phyloP scores from a whole-genome alignment of 1,140 invertebrate species.

The Dendroctonus ponderosae region DNA sequence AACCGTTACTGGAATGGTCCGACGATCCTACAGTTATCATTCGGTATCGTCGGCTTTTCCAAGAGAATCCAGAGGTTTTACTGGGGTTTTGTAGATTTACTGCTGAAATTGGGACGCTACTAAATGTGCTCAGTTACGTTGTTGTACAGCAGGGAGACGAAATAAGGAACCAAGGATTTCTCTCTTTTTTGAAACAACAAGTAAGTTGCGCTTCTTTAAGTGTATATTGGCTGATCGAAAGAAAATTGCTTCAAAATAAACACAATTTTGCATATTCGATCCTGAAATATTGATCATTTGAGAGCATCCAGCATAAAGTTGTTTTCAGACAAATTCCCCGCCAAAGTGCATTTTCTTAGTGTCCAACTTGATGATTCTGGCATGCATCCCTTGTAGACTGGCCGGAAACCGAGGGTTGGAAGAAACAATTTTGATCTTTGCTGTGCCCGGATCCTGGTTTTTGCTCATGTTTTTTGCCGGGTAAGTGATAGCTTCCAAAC shows the following conservation, averaged over 20 bases:
- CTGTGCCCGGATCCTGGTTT: constrained; percentile 94
- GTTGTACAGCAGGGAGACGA: constrained; percentile 90
- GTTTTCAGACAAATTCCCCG: constrained; percentile 81
- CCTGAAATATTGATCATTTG: too few relatives aligned
- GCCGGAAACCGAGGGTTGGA: constrained; percentile 73
- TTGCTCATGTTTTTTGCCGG: constrained; percentile 98
- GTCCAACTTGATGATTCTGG: constrained; percentile 88
- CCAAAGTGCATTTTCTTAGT: constrained; percentile 92
- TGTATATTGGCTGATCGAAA: too few relatives aligned
- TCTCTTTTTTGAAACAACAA: constrained; percentile 88
- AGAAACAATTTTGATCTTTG: constrained; percentile 88
- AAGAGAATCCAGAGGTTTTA: not conserved
- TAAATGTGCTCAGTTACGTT: constrained; percentile 85
- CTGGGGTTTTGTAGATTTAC: constrained; percentile 44
- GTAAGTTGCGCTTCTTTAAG: constrained; percentile 56
- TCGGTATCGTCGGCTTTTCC: constrained; percentile 45
- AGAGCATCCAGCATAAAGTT: not conserved
- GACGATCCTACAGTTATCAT: constrained; percentile 56
- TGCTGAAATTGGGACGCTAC: constrained; percentile 80
- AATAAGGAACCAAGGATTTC: constrained; percentile 88
- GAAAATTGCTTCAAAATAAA: too few relatives aligned
- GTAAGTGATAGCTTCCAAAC: constrained; percentile 56
- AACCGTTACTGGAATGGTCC: constrained; percentile 57
- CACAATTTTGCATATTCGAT: too few relatives aligned
- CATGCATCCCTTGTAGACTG: constrained; percentile 87